Base-by-base conservation (phyloP, 2,113 vertebrate species). In the Synodontis membranacea region DNA sequence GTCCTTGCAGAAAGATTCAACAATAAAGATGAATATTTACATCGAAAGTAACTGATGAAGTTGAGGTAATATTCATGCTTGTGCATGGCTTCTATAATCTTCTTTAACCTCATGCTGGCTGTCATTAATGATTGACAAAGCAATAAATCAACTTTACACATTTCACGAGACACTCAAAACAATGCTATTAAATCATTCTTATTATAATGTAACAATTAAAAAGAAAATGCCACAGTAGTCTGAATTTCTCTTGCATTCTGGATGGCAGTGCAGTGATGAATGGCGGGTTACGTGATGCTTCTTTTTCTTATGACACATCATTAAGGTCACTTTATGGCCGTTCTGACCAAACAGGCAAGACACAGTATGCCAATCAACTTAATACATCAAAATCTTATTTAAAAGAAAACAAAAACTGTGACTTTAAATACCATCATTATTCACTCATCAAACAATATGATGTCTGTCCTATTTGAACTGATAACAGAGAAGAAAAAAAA, bases 281-380 rank as follows among this genome's bases (percentile, higher is more conserved):
- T 72, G 39, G 50, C 74, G 72, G 19, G 42, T 56, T 25, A 64
- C 81, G 84, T 34, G 50, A 37, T 72, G 14, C 66, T 44, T 44
- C 82, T 64, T 72, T 82, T 39, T 58, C 19, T 37, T 21, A 28
- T 78, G n/a, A 64, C 72, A 80, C 28, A 58, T 42, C 50, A 19
- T 84, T n/a, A 87, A 87, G 39, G 82, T 58, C 85, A 82, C 79
- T 85, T 80, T 76, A 37, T 56, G 28, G 11, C 25, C 52, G 37
- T 72, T 66, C 34, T 46, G 14, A 72, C 9, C 14, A 68, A 86
- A 86, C 60, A n/a, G n/a, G 5, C 52, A 68, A n/a, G n/a, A 46
- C 82, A 60, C 17, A 81, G 78, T 46, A 81, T 34, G 64, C 58
- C 75, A 79, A 37, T 8, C 25, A 54, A 54, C 25, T n/a, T n/a